phyloP scores from a whole-genome alignment of 2,888 invertebrate genomes.

The Macaria notata region DNA sequence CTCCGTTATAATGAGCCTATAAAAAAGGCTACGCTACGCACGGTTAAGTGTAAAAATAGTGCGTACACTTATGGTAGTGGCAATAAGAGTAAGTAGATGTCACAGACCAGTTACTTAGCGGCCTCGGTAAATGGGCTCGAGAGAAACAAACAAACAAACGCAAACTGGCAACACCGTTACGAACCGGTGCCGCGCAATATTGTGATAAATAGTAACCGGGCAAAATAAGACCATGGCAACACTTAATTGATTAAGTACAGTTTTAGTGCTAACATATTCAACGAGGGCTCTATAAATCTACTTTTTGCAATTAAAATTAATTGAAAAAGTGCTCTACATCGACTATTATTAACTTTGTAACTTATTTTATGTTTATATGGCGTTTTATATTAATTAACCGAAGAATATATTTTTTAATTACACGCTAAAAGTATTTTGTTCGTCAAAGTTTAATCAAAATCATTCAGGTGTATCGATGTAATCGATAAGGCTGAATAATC shows the following conservation, averaged over 20 bases:
- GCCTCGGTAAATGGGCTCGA: conserved; percentile 51
- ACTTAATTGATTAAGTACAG: conserved; percentile 21
- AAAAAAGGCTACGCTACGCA: conserved; percentile 31
- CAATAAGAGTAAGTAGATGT: conserved; percentile 40
- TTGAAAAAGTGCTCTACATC: conserved; percentile 5
- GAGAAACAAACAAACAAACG: conserved; percentile 53
- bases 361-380: neutral
- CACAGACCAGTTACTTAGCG: conserved; percentile 39
- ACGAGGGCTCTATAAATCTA: conserved; percentile 9
- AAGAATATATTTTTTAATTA: too few relatives aligned
- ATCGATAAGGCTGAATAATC: too few relatives aligned
- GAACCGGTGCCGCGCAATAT: conserved; percentile 20
- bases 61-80: conserved; percentile 34
- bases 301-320: conserved; percentile 8
- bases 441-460: too few relatives aligned
- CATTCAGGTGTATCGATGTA: too few relatives aligned
- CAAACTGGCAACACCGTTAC: conserved; percentile 56
- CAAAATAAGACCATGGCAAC: conserved; percentile 15
- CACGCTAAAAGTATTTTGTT: too few relatives aligned
- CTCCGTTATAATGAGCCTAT: conserved; percentile 40
- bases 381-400: too few relatives aligned
- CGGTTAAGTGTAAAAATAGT: conserved; percentile 34
- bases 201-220: conserved; percentile 21
- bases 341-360: conserved; percentile 6
- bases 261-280: conserved; percentile 14